A percentile compares a stretch with the other conserved stretches of the same genome.
Evolutionary conservation across 2,797 vertebrate species (phyloP).

Genomic region (Anomalospiza imberbis): DNA sequence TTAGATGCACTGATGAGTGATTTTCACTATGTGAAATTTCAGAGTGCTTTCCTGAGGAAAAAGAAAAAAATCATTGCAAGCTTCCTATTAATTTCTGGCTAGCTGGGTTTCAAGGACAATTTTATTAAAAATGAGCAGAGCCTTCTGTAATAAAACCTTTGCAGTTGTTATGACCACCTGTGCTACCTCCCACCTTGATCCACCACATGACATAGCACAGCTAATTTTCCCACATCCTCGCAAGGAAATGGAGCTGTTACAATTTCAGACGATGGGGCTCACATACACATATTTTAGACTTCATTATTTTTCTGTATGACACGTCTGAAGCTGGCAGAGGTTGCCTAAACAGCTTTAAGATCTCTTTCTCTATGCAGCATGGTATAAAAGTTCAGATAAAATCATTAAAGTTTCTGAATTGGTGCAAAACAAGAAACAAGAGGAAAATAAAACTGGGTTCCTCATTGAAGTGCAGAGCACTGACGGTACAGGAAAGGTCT

Average conservation of each 20-base stretch:
- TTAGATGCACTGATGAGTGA: slow-evolving; percentile 41
- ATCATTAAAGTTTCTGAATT: neutral
- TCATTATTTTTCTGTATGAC: slow-evolving; percentile 3
- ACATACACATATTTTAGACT: neutral
- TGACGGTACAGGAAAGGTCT: slow-evolving; percentile 10
- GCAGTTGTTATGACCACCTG: slow-evolving; percentile 51
- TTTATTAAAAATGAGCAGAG: slow-evolving; percentile 58
- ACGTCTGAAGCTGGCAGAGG: neutral
- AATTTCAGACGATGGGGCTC: neutral
- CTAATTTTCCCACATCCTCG: slow-evolving; percentile 36
- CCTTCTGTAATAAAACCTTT: slow-evolving; percentile 38
- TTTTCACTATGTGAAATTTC: slow-evolving; percentile 27
- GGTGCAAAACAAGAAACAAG: neutral
- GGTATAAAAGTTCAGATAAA: neutral
- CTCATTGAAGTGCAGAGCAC: neutral
- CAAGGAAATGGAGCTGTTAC: slow-evolving; percentile 18
- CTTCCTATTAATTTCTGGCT: slow-evolving; percentile 48
- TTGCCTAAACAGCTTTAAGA: neutral
- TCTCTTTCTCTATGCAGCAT: neutral
- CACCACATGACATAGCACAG: neutral
- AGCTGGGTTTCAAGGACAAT: slow-evolving; percentile 52
- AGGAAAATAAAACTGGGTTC: neutral
- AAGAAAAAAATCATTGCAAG: slow-evolving; percentile 20
- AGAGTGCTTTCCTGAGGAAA: neutral
- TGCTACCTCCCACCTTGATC: slow-evolving; percentile 1